Percentiles rank a stretch among this genome's conserved stretches.
Conservation (phyloP, 2,797 vertebrate genomes). For the Microctenopoma steveboyesi region DNA sequence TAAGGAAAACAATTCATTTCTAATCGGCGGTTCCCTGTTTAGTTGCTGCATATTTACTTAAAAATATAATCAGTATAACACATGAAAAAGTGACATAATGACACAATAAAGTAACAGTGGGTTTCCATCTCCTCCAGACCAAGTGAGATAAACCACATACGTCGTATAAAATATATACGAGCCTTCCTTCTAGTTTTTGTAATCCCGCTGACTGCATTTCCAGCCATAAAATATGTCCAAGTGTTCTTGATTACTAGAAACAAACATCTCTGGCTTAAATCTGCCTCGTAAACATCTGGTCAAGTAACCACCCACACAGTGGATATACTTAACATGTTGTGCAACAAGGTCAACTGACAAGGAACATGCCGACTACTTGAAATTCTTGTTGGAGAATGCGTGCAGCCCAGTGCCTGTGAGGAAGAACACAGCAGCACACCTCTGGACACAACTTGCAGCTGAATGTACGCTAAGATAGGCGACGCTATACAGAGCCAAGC, state of each 20-base stretch:
- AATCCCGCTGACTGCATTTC: conserved; percentile 11
- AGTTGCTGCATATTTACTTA: conserved; percentile 1
- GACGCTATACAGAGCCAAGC: conserved; percentile 44
- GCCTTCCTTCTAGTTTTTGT: not conserved
- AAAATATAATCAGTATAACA: not conserved
- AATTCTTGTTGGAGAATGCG: conserved; percentile 18
- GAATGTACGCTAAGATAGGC: conserved; percentile 23
- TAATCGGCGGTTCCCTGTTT: not conserved
- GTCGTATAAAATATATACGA: conserved; percentile 2
- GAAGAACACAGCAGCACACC: conserved; percentile 9
- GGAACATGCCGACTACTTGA: conserved; percentile 38
- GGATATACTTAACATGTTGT: conserved; percentile 48
- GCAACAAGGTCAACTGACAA: conserved; percentile 56
- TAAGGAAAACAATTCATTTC: conserved; percentile 13
- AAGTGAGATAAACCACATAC: not conserved
- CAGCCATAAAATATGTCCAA: conserved; percentile 24
- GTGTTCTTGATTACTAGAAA: conserved; percentile 56
- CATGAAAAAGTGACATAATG: conserved; percentile 1
- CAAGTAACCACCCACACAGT: conserved; percentile 45
- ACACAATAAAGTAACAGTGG: not conserved
- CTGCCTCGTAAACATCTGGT: conserved; percentile 68
- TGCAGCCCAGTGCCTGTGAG: conserved; percentile 2
- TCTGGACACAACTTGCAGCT: conserved; percentile 28
- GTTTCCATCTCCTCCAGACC: not conserved
- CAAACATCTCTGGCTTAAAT: conserved; percentile 63